Evolutionary conservation across 2,888 invertebrate species (phyloP).

Genomic region (Drosophila buzzatii): DNA sequence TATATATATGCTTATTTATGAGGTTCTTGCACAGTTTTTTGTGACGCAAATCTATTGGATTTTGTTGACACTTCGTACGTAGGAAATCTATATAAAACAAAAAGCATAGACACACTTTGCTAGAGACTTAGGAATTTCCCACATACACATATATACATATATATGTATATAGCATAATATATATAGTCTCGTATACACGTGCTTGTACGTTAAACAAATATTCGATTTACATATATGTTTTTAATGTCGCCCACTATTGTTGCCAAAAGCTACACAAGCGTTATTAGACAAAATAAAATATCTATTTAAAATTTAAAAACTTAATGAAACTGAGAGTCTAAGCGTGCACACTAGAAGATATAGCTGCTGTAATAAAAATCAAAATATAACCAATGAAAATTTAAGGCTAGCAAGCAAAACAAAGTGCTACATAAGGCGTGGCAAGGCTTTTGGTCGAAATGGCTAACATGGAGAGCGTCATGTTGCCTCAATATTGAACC

Average conservation of each 20-base stretch:
- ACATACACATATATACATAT: background rate
- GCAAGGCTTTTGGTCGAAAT: slow-evolving; percentile 15
- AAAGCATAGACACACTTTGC: slow-evolving; percentile 9
- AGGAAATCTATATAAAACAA: slow-evolving; percentile 36
- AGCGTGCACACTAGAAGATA: background rate
- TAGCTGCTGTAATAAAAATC: background rate
- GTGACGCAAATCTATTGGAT: slow-evolving; percentile 54
- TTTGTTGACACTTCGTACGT: slow-evolving; percentile 43
- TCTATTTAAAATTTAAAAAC: background rate
- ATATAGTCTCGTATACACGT: background rate
- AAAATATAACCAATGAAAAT: background rate
- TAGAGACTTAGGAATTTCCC: slow-evolving; percentile 27
- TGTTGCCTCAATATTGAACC: slow-evolving; percentile 40
- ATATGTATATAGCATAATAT: background rate
- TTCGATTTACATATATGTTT: slow-evolving; percentile 19
- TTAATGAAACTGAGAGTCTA: background rate
- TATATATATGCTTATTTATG: slow-evolving; percentile 4
- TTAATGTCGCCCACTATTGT: slow-evolving; percentile 19
- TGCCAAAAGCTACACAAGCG: slow-evolving; percentile 12
- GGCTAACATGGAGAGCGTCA: slow-evolving; percentile 36
- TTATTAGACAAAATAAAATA: background rate
- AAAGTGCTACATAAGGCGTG: slow-evolving; percentile 39
- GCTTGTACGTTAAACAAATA: slow-evolving; percentile 10
- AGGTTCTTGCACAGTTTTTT: slow-evolving; percentile 20
- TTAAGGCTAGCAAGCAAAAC: slow-evolving; percentile 8